Conservation (phyloP, 35 echinoderm and acorn worm genomes). For the Lytechinus variegatus region DNA sequence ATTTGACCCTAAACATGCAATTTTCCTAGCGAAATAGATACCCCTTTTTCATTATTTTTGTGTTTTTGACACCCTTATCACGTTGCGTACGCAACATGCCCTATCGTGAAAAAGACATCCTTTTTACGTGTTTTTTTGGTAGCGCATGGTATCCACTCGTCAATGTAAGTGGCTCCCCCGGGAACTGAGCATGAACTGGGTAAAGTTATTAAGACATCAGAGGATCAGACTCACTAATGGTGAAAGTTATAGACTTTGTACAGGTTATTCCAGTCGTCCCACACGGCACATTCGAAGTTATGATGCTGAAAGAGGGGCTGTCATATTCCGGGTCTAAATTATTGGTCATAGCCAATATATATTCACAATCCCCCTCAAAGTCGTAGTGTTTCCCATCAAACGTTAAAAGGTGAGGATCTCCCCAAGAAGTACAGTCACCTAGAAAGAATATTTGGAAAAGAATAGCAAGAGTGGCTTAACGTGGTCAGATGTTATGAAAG, state of each 20-base stretch:
- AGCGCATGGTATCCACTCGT: too few species aligned
- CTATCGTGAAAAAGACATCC: too few species aligned
- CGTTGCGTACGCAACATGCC: too few species aligned
- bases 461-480: too few species aligned
- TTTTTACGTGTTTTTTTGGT: too few species aligned
- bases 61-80: too few species aligned
- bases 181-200: neutral
- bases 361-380: constrained; percentile 52
- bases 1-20: too few species aligned
- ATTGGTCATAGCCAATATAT: constrained; percentile 36
- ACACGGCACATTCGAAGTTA: constrained; percentile 78
- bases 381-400: constrained; percentile 33
- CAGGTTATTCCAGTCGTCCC: constrained; percentile 82
- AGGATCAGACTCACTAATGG: constrained; percentile 63
- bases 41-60: too few species aligned
- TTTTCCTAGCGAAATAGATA: too few species aligned
- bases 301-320: constrained; percentile 59
- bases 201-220: neutral
- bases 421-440: constrained; percentile 44
- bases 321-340: neutral
- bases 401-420: constrained; percentile 33
- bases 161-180: too few species aligned
- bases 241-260: constrained; percentile 79
- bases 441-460: neutral
- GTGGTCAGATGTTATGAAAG: too few species aligned